Base-by-base conservation (phyloP, 2,113 vertebrate genomes). In the Camarhynchus parvulus region DNA sequence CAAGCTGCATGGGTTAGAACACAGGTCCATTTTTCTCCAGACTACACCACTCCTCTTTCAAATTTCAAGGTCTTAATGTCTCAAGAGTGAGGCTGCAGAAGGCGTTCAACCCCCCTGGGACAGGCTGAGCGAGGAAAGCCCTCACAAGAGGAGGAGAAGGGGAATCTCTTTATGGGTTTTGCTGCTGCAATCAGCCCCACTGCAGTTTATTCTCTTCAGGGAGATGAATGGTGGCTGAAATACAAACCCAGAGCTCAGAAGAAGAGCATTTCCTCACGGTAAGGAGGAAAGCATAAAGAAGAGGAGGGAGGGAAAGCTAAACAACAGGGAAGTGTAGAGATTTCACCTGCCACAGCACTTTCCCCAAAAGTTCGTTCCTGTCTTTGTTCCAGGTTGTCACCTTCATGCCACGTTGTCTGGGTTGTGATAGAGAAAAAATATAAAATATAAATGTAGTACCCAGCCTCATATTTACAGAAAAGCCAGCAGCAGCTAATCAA, bases 41-140 rank as follows among this genome's bases (percentile, higher is more conserved):
- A 89, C 92, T 96, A 44, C 6, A 8, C 92, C 92, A 94, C 86
- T 95, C 74, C 82, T 91, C 92, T 96, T 95, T 92, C 92, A 94
- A 94, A 96, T 96, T 94, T 96, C 96, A 96, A 96, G 96, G 96
- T 97, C 96, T 96, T 95, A 73, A 66, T 72, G 93, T 90, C 92
- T 96, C 95, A 59, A 84, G 96, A 93, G 94, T 77, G 77, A 89
- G 86, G 80, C 74, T 67, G 83, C 63, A 96, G 81, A 92, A 95
- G 81, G 81, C 67, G 0, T 95, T 87, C 66, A 91, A 59, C 10
- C 7, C 92, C 73, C 35, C 33, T 67, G 81, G 67, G 94, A 79
- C 28, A 70, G 74, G 16, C 4, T 47, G 87, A 95, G 78, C 0
- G 0, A 96, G 96, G 91, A 96, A 96, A 96, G 62, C 95, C 90